These are phyloP conservation scores for Pteropus rufus DNA, from an alignment of 2,797 vertebrate species.

Conservation along the genomic window DNA sequence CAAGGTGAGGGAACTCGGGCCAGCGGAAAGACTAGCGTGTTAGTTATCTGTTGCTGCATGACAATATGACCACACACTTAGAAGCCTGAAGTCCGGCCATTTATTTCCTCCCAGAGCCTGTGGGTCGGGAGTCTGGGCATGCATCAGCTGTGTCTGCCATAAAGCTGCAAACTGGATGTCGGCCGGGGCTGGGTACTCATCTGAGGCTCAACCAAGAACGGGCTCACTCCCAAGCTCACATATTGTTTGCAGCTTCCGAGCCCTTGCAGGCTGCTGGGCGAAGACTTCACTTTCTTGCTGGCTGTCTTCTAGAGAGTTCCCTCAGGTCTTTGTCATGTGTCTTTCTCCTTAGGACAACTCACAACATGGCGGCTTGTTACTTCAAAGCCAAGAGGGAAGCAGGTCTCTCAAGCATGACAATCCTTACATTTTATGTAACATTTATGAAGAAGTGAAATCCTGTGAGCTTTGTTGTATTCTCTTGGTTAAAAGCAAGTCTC, in stretches of 20 bases:
- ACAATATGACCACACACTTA: no score
- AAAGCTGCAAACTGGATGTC: not conserved
- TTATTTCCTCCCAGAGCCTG: not conserved
- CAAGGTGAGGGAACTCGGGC: not conserved
- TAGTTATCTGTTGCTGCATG: no score
- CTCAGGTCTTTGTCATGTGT: not conserved
- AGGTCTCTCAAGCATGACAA: accelerated
- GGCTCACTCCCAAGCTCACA: not conserved
- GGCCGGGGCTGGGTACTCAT: not conserved
- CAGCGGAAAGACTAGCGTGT: not conserved
- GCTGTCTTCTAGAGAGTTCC: no score
- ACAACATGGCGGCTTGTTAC: no score
- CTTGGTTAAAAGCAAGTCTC: not conserved
- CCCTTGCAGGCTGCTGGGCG: not conserved
- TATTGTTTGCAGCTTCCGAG: not conserved
- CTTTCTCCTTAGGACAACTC: not conserved
- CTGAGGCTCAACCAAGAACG: not conserved
- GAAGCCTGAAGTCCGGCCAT: not conserved
- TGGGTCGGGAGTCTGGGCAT: not conserved
- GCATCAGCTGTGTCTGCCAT: not conserved
- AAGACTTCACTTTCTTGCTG: not conserved
- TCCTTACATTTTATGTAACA: not conserved
- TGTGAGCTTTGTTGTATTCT: not conserved
- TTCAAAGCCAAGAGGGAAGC: not conserved
- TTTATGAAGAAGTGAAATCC: not conserved